Conservation (phyloP, 2,888 invertebrate genomes). For the Halictus ligatus region DNA sequence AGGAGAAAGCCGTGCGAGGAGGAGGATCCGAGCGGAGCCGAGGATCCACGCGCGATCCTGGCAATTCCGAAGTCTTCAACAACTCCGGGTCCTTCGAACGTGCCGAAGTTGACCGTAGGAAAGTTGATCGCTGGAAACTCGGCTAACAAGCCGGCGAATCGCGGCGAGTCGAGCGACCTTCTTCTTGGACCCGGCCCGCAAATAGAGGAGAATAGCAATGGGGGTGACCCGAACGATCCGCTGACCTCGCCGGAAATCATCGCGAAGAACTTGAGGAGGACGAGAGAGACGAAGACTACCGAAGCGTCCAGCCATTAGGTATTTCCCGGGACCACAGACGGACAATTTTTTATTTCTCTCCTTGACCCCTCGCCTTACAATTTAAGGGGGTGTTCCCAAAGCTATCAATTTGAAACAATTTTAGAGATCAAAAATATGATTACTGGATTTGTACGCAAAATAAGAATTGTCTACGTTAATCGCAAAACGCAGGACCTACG, state of each 20-base stretch:
- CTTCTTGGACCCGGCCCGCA: background rate
- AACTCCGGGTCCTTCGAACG: background rate
- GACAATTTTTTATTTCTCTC: background rate
- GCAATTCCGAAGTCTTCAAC: background rate
- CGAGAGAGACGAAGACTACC: conserved; percentile 1
- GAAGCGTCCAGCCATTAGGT: background rate
- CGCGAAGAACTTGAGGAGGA: background rate
- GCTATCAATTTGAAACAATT: background rate
- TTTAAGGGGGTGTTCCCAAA: background rate
- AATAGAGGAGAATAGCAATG: background rate
- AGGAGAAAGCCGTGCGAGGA: background rate
- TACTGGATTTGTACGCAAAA: no score
- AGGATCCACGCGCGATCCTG: background rate
- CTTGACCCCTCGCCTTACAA: background rate
- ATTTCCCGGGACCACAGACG: background rate
- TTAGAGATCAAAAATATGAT: no score
- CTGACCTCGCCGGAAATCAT: background rate
- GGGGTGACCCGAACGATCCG: background rate
- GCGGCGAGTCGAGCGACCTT: background rate
- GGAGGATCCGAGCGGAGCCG: background rate
- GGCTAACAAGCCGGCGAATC: background rate
- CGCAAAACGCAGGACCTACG: no score
- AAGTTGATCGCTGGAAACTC: background rate
- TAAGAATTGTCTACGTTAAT: no score
- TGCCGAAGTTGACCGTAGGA: background rate